A percentile compares a stretch with the other conserved stretches of the same genome.
phyloP scores from a whole-genome alignment of 2,113 vertebrate genomes.

The Ailurus styani region DNA sequence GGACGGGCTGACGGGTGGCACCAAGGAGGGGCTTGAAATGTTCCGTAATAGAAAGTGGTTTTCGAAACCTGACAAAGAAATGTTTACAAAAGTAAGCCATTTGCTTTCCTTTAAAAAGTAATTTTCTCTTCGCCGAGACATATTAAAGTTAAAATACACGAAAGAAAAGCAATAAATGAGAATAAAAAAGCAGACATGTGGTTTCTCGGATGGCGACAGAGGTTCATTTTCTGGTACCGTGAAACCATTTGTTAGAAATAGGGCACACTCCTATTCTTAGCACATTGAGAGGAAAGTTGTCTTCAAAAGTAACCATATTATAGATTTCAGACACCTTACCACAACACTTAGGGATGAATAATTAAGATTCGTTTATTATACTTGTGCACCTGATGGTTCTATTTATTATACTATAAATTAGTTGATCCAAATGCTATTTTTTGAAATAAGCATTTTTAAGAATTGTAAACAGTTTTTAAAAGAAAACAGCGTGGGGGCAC shows the following conservation, averaged over 20 bases:
- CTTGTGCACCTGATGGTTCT: background rate
- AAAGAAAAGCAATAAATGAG: background rate
- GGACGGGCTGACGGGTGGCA: background rate
- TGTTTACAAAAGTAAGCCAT: background rate
- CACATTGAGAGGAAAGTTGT: background rate
- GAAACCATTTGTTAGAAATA: background rate
- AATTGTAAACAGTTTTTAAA: background rate
- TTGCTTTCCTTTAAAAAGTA: background rate
- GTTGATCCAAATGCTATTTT: background rate
- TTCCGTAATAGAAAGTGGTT: background rate
- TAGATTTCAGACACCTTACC: background rate
- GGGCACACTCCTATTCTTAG: background rate
- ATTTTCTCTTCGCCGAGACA: background rate
- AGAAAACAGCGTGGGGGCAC: background rate
- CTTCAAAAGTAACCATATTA: background rate
- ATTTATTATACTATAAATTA: background rate
- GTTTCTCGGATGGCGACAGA: background rate
- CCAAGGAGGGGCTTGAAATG: background rate
- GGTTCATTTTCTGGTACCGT: background rate
- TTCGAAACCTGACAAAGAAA: background rate
- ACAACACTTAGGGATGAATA: background rate
- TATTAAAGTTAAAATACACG: background rate
- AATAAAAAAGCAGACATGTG: background rate
- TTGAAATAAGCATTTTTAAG: background rate
- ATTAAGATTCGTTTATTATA: background rate